A percentile compares a stretch with the other conserved stretches of the same genome.
Evolutionary conservation across 37 sponge, comb jelly and placozoan genomes (phyloP).

Genomic region (Sycon ciliatum): DNA sequence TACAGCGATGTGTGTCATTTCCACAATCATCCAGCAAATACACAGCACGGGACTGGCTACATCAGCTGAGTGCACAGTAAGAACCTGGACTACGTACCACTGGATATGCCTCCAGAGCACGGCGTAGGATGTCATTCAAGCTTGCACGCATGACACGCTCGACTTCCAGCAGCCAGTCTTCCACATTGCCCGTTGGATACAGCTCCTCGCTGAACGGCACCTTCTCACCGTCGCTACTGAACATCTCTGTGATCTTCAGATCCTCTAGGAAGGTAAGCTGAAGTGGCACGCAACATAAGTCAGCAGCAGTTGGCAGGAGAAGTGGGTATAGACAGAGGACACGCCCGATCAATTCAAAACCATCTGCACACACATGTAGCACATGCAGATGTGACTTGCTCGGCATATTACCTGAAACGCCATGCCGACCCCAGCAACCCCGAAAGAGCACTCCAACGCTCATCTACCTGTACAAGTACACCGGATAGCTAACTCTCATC

Average conservation of each 20-base stretch:
- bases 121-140: conserved; percentile 65
- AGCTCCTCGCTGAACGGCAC: conserved; percentile 86
- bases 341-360: too few species aligned
- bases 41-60: too few species aligned
- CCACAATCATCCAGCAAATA: too few species aligned
- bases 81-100: conserved; percentile 52
- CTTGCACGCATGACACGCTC: conserved; percentile 83
- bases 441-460: too few species aligned
- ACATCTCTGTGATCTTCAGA: conserved; percentile 84
- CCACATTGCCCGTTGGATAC: conserved; percentile 94
- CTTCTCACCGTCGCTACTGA: conserved; percentile 77
- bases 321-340: neutral
- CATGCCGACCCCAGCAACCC: too few species aligned
- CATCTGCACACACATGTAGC: neutral
- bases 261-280: conserved; percentile 92
- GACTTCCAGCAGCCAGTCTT: conserved; percentile 95
- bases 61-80: too few species aligned
- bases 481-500: neutral
- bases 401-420: too few species aligned
- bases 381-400: too few species aligned
- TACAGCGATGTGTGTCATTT: too few species aligned
- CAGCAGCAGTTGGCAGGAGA: neutral
- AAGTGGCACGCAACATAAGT: neutral
- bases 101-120: conserved; percentile 67
- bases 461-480: too few species aligned